phyloP scores from a whole-genome alignment of 2,797 vertebrate genomes.

The Carcharodon carcharias region DNA sequence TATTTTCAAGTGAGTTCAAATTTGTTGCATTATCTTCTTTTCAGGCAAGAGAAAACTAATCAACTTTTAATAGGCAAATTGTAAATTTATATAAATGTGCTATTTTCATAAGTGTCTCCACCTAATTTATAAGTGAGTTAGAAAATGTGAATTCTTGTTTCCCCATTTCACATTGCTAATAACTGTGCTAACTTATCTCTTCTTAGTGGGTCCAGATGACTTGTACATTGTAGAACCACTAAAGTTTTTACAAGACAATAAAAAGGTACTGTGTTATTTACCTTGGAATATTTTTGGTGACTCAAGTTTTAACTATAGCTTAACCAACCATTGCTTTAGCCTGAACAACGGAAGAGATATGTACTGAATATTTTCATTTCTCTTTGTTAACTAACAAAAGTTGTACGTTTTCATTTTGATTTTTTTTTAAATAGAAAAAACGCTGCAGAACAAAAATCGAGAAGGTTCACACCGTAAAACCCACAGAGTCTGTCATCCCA shows the following conservation, averaged over 20 bases:
- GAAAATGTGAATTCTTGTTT: neutral
- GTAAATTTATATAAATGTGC: neutral
- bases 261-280: slow-evolving; percentile 79
- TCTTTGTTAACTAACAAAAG: neutral
- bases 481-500: slow-evolving; percentile 54
- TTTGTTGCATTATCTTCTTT: neutral
- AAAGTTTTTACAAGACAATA: slow-evolving; percentile 91
- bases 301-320: neutral
- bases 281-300: neutral
- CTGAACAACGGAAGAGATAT: neutral
- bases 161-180: slow-evolving; percentile 48
- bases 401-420: slow-evolving; percentile 41
- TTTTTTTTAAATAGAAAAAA: slow-evolving; percentile 73
- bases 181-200: slow-evolving; percentile 57
- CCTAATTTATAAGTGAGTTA: neutral
- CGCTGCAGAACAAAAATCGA: slow-evolving; percentile 86
- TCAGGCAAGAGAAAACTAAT: neutral
- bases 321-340: neutral
- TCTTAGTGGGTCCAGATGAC: slow-evolving; percentile 87
- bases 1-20: neutral
- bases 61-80: neutral
- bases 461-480: slow-evolving; percentile 74
- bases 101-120: neutral
- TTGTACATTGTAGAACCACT: slow-evolving; percentile 98
- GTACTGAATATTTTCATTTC: neutral